Evolutionary conservation across 2,888 invertebrate genomes (phyloP).

Genomic region (Polylopha cassiicola): DNA sequence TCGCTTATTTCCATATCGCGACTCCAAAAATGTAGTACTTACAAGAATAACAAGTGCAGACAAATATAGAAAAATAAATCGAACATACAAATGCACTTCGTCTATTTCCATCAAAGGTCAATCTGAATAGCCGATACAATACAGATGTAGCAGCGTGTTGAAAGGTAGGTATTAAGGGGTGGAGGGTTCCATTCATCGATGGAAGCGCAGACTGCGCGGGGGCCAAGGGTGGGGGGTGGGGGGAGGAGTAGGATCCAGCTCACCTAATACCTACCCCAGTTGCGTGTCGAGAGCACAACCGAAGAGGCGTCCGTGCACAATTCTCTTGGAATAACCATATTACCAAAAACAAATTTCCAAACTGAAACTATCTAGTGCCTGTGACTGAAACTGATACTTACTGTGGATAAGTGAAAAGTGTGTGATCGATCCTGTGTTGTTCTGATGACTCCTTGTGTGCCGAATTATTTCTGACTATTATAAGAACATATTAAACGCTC

Average conservation of each 20-base stretch:
- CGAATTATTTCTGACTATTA: no score
- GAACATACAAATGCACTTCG: slow-evolving; percentile 46
- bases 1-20: no score
- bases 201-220: slow-evolving; percentile 61
- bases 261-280: slow-evolving; percentile 53
- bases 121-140: slow-evolving; percentile 55
- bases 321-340: neutral
- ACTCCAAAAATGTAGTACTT: no score
- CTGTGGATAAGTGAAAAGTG: no score
- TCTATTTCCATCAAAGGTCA: slow-evolving; percentile 65
- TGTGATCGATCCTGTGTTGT: no score
- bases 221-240: slow-evolving; percentile 32
- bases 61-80: slow-evolving; percentile 25
- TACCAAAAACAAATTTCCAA: slow-evolving; percentile 2
- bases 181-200: slow-evolving; percentile 67
- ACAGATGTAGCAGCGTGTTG: slow-evolving; percentile 52
- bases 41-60: slow-evolving; percentile 13
- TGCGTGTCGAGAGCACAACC: slow-evolving; percentile 37
- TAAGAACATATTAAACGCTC: no score
- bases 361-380: no score
- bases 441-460: no score
- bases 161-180: slow-evolving; percentile 45
- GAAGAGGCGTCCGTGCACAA: slow-evolving; percentile 6
- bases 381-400: no score
- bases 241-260: slow-evolving; percentile 42